Percentiles rank a stretch among this genome's conserved stretches.
These are phyloP conservation scores for Ellobius talpinus DNA, from an alignment of 2,113 vertebrate species.

Conservation along the genomic window DNA sequence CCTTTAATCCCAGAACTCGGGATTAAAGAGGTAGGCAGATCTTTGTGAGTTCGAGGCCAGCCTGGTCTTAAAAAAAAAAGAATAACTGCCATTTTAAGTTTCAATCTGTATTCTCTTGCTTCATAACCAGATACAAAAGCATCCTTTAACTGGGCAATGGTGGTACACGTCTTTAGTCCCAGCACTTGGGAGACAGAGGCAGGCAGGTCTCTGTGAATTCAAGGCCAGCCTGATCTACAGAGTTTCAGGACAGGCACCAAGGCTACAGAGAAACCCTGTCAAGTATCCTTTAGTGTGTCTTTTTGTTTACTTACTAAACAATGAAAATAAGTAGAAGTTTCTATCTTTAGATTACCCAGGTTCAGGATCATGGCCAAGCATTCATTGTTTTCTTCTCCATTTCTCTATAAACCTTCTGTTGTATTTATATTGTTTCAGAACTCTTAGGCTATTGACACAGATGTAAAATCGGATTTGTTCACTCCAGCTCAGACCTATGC, in stretches of 20 bases:
- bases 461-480: conserved; percentile 3
- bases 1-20: too few species aligned
- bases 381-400: background rate
- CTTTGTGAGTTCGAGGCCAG: too few species aligned
- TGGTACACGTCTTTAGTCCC: too few species aligned
- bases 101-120: background rate
- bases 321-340: background rate
- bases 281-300: background rate
- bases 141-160: background rate
- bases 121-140: background rate
- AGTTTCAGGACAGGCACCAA: too few species aligned
- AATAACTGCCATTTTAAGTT: background rate
- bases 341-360: conserved; percentile 7
- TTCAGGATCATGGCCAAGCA: background rate
- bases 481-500: background rate
- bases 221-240: too few species aligned
- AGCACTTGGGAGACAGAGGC: too few species aligned
- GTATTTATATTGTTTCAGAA: conserved; percentile 11
- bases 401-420: conserved; percentile 11
- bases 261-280: too few species aligned
- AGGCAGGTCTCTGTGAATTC: too few species aligned
- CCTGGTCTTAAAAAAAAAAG: too few species aligned
- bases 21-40: too few species aligned
- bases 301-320: conserved; percentile 48
- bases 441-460: background rate